A percentile compares a stretch with the other conserved stretches of the same genome.
These are phyloP conservation scores for Enoplolaimus lenunculus DNA, from an alignment of 2,888 invertebrate species.

Conservation along the genomic window DNA sequence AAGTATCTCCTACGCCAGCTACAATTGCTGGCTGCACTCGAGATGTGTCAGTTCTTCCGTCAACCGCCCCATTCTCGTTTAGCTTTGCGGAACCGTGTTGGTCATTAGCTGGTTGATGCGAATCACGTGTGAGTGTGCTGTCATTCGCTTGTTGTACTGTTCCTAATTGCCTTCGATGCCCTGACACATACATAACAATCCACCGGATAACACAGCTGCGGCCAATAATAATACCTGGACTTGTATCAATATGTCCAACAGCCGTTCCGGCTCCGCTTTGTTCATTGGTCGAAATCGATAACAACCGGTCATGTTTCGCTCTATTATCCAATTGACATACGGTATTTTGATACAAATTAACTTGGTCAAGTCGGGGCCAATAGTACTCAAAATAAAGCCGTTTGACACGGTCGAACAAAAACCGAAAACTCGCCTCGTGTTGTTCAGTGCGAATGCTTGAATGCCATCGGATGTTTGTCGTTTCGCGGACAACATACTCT, in stretches of 20 bases:
- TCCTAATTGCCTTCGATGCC: neutral
- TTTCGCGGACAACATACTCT: conserved; percentile 35
- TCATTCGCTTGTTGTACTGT: neutral
- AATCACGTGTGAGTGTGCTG: neutral
- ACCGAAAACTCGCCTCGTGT: neutral
- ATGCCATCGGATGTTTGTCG: conserved; percentile 34
- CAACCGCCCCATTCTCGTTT: no score
- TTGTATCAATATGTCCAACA: neutral
- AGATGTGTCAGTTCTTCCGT: neutral
- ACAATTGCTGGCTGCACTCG: no score
- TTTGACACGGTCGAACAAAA: conserved; percentile 17
- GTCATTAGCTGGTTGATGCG: neutral
- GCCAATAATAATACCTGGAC: neutral
- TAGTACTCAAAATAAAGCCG: neutral
- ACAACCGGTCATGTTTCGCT: neutral
- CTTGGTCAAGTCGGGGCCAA: neutral
- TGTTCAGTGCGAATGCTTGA: no score
- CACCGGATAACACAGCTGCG: conserved; percentile 10
- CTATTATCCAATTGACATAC: no score
- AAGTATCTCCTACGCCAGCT: neutral
- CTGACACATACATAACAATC: conserved; percentile 14
- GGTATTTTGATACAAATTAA: neutral
- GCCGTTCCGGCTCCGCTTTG: neutral
- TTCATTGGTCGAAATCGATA: neutral
- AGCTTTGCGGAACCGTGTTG: neutral